Evolutionary conservation across 2,888 invertebrate genomes (phyloP), one percentile per base, ranked within the genome.

Genomic region (Dynastes tityus): DNA sequence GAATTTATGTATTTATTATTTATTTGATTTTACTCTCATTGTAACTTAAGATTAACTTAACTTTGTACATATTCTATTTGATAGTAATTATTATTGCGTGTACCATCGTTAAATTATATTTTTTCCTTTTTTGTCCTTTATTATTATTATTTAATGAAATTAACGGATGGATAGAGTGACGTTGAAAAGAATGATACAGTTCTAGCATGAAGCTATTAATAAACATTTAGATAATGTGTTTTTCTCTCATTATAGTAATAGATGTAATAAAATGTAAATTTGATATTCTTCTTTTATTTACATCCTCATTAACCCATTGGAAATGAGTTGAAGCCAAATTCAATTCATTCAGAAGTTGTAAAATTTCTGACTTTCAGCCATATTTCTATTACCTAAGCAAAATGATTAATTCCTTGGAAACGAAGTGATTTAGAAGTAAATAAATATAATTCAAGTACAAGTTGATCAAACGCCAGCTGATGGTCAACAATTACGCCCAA

Each of bases 251-350:
- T 61, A 77, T 77, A 76, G 22, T 9, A 58, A 58, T 74, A 77
- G 70, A 67, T 77, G 77, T 74, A 79, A 79, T 79, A 79, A 79
- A 79, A 65, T 74, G 58, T 77, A 65, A 61, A 79, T 58, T 76
- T 70, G 27, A 65, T 55, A 49, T 11, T 49, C 5, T 61, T 49
- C 5, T 63, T 64, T 70, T 64, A 58, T 71, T 77, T 45, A 11
- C 32, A 37, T 37, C 32, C 32, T 37, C 32, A 5, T 37, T 5
- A 37, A 37, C 32, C 0, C 32, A 5, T 37, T 37, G 5, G 32
- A 37, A 37, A 37, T 0, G 32, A 37, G 32, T 5, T 37, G 32
- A 5, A 37, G 32, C 5, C 32, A 4, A 37, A 37, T 37, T 37
- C 32, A 37, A 37, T 5, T 2, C 32, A 37, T 37, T 5, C 4